Evolutionary conservation across 2,888 invertebrate genomes (phyloP), one percentile per base, ranked within the genome.

Genomic region (Monoplex corrugatus): DNA sequence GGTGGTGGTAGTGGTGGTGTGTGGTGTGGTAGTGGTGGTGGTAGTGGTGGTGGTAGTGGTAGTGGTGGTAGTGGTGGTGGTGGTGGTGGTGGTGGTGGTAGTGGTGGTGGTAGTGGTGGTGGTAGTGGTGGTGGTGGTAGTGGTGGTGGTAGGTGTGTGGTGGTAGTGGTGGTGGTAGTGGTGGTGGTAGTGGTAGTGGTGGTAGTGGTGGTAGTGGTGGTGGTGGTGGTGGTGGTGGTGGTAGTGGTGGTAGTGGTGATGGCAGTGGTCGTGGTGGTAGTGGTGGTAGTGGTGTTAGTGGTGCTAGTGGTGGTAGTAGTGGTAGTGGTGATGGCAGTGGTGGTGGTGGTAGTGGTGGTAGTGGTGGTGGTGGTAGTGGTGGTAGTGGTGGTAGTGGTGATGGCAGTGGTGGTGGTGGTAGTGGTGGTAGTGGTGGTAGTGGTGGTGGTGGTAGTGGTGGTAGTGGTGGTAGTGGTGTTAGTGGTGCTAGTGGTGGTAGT

Each of bases 1-100:
- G 50, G 16, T 50, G 50, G 16, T 50, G 50, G 16, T 50, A 16
- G 16, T 50, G 50, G 50, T 50, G 50, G 16, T 50, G 50, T 63
- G 8, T 50, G 85, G 45, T n/a, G 45, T 85, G 50, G 85, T 85
- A 40, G 85, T 85, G 50, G 85, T 45, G 28, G 85, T 85, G 50
- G 85, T 85, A 40, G 45, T 85, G 50, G 85, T 85, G 50, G 85
- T 85, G 50, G 85, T 45, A 50, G 85, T 85, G 35, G 85, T 85
- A 40, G 85, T 85, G 35, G 85, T 85, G 32, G 45, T 85, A 50
- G 85, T 85, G 45, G 45, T 85, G n/a, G 50, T 44, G 45, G 50
- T 85, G 45, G 50, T 85, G 35, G 50, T 50, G 35, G 50, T 45
- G 45, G n/a, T 45, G 10, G 80, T 40, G 43, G 23, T 40, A 35